Conservation (phyloP, 1,140 invertebrate species). For the Leptestheria dahalacensis region DNA sequence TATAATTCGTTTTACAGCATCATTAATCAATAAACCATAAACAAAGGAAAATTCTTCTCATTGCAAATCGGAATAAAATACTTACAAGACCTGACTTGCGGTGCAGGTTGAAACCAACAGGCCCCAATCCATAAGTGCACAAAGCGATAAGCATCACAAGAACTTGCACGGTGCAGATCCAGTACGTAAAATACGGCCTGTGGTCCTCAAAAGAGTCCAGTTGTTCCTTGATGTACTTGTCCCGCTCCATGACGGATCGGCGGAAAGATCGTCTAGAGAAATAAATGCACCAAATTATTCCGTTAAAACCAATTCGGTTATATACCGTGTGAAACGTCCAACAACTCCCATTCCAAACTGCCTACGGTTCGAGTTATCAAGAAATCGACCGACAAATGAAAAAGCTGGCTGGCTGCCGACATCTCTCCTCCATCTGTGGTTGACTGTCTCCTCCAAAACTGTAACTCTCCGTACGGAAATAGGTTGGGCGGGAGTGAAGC, state of each 20-base stretch:
- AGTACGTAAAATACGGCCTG: conserved; percentile 96
- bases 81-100: conserved; percentile 57
- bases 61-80: conserved; percentile 12
- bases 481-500: too few species aligned
- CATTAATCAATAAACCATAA: too few species aligned
- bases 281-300: not conserved
- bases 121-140: conserved; percentile 85
- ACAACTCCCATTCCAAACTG: conserved; percentile 72
- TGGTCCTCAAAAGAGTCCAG: conserved; percentile 85
- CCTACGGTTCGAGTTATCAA: conserved; percentile 38
- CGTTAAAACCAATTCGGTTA: too few species aligned
- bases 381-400: conserved; percentile 1
- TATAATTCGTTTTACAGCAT: too few species aligned
- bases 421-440: not conserved
- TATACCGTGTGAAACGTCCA: conserved; percentile 59
- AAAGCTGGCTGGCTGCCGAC: not conserved
- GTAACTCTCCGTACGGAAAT: not conserved
- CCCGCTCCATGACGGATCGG: conserved; percentile 45
- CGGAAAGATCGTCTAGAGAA: conserved; percentile 44
- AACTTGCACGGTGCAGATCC: conserved; percentile 89
- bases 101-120: conserved; percentile 72
- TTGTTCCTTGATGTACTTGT: conserved; percentile 52
- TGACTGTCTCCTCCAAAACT: not conserved
- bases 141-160: conserved; percentile 79
- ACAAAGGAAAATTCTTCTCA: too few species aligned